These are phyloP conservation scores for Mastacembelus armatus DNA, from an alignment of 2,797 vertebrate genomes.

Conservation along the genomic window DNA sequence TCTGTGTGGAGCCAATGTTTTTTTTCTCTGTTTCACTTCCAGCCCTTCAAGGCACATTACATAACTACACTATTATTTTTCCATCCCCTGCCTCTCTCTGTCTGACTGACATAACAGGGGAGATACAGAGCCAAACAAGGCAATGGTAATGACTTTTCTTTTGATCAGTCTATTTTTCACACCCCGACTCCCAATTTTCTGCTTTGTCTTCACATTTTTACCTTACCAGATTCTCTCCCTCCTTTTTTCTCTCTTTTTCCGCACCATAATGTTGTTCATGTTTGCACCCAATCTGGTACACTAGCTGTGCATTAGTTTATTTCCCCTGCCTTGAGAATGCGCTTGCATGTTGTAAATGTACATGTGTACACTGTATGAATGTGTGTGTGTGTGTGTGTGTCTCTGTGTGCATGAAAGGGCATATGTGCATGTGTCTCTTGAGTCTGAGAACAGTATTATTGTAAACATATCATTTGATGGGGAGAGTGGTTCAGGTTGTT, in stretches of 20 bases:
- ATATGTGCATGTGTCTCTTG: constrained; percentile 68
- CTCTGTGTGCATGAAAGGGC: constrained; percentile 25
- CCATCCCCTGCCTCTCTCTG: constrained; percentile 50
- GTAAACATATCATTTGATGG: constrained; percentile 89
- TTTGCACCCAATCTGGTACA: constrained; percentile 51
- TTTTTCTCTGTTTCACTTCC: constrained; percentile 48
- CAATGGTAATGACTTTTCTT: constrained; percentile 68
- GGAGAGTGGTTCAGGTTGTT: constrained; percentile 86
- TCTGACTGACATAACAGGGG: constrained; percentile 57
- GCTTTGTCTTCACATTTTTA: constrained; percentile 28
- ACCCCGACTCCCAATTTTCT: constrained; percentile 31
- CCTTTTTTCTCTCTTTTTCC: constrained; percentile 11
- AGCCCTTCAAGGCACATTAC: constrained; percentile 59
- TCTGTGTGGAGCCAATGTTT: constrained; percentile 41
- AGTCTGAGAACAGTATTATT: constrained; percentile 84
- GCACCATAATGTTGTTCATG: constrained; percentile 39
- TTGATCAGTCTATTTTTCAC: constrained; percentile 60
- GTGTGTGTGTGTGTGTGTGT: constrained; percentile 7
- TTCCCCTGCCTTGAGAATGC: constrained; percentile 56
- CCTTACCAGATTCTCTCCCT: neutral
- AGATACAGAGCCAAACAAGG: constrained; percentile 72
- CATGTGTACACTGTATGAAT: neutral
- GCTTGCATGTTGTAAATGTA: constrained; percentile 34
- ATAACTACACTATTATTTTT: constrained; percentile 69
- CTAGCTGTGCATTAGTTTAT: constrained; percentile 74